A percentile compares a stretch with the other conserved stretches of the same genome.
These are phyloP conservation scores for Spheniscus humboldti DNA, from an alignment of 2,797 vertebrate species.

Conservation along the genomic window DNA sequence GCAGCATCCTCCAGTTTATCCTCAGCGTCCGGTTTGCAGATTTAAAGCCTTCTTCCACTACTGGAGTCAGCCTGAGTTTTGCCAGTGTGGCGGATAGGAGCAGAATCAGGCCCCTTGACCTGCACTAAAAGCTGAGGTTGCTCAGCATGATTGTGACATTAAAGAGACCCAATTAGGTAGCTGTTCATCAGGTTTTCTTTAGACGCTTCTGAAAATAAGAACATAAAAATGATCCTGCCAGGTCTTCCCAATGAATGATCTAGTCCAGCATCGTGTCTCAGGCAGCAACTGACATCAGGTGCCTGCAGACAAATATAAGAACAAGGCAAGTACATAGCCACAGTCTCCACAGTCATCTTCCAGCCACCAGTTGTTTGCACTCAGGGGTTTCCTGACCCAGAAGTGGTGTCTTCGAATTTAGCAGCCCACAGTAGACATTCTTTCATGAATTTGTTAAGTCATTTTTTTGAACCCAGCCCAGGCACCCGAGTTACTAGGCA, in stretches of 20 bases:
- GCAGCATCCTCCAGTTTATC: neutral
- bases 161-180: neutral
- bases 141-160: neutral
- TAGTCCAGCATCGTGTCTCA: rapidly evolving
- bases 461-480: neutral
- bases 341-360: neutral
- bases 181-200: neutral
- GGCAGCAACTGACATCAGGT: neutral
- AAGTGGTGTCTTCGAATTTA: neutral
- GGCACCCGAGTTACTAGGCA: neutral
- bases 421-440: neutral
- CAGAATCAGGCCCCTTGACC: neutral
- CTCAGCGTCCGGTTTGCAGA: neutral
- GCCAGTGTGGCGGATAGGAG: neutral
- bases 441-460: neutral
- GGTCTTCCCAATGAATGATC: neutral
- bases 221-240: neutral
- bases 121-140: neutral
- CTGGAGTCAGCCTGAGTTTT: neutral
- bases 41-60: neutral
- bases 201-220: neutral
- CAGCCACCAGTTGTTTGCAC: neutral
- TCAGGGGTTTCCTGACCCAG: neutral
- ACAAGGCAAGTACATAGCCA: neutral
- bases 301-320: neutral